Base-by-base conservation (phyloP, 2,797 vertebrate genomes). In the Poecile montanus region DNA sequence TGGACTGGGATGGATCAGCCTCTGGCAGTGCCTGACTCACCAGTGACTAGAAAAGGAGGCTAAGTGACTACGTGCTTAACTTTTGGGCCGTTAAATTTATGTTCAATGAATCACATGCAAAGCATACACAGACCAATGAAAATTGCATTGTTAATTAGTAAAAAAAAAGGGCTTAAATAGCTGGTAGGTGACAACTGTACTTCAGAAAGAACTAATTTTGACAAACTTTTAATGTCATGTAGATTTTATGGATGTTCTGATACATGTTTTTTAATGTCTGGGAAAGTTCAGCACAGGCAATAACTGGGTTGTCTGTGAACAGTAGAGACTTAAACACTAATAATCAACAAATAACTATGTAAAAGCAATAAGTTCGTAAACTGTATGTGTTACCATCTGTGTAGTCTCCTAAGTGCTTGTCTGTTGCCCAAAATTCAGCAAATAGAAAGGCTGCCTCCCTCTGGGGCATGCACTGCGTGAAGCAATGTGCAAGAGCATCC, bases 131-230 rank as follows among this genome's bases (percentile, higher is more conserved):
- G 80, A 30, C 19, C 50, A 78, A 26, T 61, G 42, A 86, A 92
- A 91, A 91, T 11, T 16, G 44, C 26, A 32, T 23, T 12, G 32
- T 66, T 66, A 88, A 76, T 74, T 75, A 60, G 78, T 8, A 27
- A n/a, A 74, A 72, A 72, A 85, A 79, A 62, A 25, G 3, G 3
- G 26, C 27, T 91, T 56, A 34, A 66, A 48, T 58, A 84, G 36
- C 56, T 63, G 63, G 10, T 51, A 89, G 51, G 53, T 79, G 45
- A 84, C 68, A 81, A 25, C 61, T 74, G 7, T 65, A 54, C 36
- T 91, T 91, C 82, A 94, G 61, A 93, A 95, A 91, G 48, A 86
- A 88, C 11, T 67, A 44, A 42, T 90, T 91, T 77, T 87, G 45
- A 18, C 21, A 72, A 91, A 42, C 48, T 65, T 93, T 90, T 85